These are phyloP conservation scores for Drosophila infuscata DNA, from an alignment of 2,888 invertebrate species.

Conservation along the genomic window DNA sequence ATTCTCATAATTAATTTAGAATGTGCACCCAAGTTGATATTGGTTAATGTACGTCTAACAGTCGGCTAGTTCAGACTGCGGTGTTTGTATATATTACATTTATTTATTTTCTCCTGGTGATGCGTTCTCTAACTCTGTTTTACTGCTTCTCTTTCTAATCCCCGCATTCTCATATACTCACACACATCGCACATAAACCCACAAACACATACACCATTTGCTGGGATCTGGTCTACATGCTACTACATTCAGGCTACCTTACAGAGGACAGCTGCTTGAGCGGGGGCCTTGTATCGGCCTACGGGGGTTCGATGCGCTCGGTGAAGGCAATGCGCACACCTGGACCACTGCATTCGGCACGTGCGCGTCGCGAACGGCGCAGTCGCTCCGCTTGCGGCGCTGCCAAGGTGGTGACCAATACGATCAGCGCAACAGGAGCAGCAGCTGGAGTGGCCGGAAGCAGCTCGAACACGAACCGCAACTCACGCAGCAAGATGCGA, in stretches of 20 bases:
- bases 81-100: not conserved
- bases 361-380: slow-evolving; percentile 81
- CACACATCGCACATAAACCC: slow-evolving; percentile 19
- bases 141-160: slow-evolving; percentile 9
- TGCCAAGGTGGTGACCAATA: slow-evolving; percentile 17
- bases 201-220: slow-evolving; percentile 16
- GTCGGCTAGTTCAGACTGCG: not conserved
- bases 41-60: too few species aligned
- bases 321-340: slow-evolving; percentile 72
- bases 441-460: not conserved
- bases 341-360: slow-evolving; percentile 83
- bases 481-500: slow-evolving; percentile 81
- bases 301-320: slow-evolving; percentile 48
- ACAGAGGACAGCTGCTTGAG: slow-evolving; percentile 84
- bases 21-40: not conserved
- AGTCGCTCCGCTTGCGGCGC: slow-evolving; percentile 82
- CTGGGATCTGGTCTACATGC: slow-evolving; percentile 38
- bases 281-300: slow-evolving; percentile 45
- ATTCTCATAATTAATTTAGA: not conserved
- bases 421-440: slow-evolving; percentile 44
- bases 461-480: slow-evolving; percentile 39
- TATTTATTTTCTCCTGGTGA: slow-evolving; percentile 31
- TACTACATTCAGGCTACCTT: slow-evolving; percentile 84
- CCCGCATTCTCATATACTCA: slow-evolving; percentile 20
- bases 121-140: slow-evolving; percentile 27